Base-by-base conservation (phyloP, 2,888 invertebrate species). In the Hemithea aestivaria region DNA sequence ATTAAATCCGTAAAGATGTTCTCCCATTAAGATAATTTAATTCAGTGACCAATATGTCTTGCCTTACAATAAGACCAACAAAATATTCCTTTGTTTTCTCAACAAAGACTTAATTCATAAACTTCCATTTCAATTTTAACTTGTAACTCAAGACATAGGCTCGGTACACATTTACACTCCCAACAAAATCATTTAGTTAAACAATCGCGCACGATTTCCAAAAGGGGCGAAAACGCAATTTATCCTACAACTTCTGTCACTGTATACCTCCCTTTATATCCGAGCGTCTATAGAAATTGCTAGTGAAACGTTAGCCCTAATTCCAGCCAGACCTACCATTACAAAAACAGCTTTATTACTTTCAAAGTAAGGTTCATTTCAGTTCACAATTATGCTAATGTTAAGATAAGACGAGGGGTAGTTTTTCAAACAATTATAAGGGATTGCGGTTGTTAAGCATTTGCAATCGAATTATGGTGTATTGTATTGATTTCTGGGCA, bases 231-330 rank as follows among this genome's bases (percentile, higher is more conserved):
- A 71, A 71, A 73, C 69, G 66, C 77, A 81, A 82, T 83, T 82
- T 80, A 81, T 79, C 69, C 74, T 56, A 57, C 69, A 73, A 76
- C 74, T 78, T 81, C 73, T 81, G 79, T 82, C 80, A 73, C 67
- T 58, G 58, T 46, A 49, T 43, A 52, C 51, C 50, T 55, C 58
- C 53, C 52, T 41, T 36, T 41, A 36, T 36, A 33, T 20, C 35
- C 25, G 28, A 23, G 30, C 29, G 25, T 22, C 41, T 41, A 41
- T 33, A 41, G 41, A 41, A 40, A 36, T 36, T 6, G 32, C 29
- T 33, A 36, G 36, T 29, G 36, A 36, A 42, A 42, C 36, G 41
- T 37, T 37, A 36, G 25, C 36, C 32, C 36, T 42, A 60, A 11
- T 40, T 46, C 45, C 45, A 52, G 25, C 8, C 20, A 22, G 26